Evolutionary conservation across 1,140 invertebrate genomes (phyloP).

Genomic region (Drosophila bocki): DNA sequence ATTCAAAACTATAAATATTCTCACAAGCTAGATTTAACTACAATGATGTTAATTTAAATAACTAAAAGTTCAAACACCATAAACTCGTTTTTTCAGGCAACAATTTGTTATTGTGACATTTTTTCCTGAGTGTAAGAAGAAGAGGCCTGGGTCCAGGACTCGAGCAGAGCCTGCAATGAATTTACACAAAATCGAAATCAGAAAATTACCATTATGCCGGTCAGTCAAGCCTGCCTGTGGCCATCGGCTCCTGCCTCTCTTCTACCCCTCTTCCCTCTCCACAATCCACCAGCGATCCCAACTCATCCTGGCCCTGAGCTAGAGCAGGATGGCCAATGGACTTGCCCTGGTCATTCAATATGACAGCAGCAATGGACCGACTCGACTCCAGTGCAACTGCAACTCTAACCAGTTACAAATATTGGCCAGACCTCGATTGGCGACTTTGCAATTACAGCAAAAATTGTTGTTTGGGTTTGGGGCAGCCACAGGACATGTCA

Average conservation of each 20-base stretch:
- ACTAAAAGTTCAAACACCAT: neutral
- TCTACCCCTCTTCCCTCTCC: neutral
- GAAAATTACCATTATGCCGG: conserved; percentile 80
- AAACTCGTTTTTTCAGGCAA: too few species aligned
- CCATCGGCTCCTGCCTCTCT: neutral
- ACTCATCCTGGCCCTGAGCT: conserved; percentile 20
- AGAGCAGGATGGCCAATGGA: conserved; percentile 37
- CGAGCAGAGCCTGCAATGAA: conserved; percentile 68
- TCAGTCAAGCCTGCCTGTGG: conserved; percentile 55
- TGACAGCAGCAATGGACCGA: conserved; percentile 65
- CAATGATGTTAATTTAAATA: too few species aligned
- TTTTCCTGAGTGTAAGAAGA: conserved; percentile 8
- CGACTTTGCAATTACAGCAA: conserved; percentile 82
- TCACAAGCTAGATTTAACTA: neutral
- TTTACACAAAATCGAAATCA: conserved; percentile 83
- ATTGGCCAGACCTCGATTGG: conserved; percentile 70
- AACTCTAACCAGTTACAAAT: conserved; percentile 82
- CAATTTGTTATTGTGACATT: neutral
- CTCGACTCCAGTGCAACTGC: conserved; percentile 58
- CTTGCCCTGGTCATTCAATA: conserved; percentile 56
- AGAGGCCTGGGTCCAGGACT: conserved; percentile 28
- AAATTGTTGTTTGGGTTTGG: conserved; percentile 74
- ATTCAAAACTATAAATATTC: too few species aligned
- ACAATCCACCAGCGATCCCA: conserved; percentile 5
- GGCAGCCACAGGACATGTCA: conserved; percentile 66